A percentile compares a stretch with the other conserved stretches of the same genome.
These are phyloP conservation scores for Apteryx mantelli DNA, from an alignment of 2,113 vertebrate species.

Conservation along the genomic window DNA sequence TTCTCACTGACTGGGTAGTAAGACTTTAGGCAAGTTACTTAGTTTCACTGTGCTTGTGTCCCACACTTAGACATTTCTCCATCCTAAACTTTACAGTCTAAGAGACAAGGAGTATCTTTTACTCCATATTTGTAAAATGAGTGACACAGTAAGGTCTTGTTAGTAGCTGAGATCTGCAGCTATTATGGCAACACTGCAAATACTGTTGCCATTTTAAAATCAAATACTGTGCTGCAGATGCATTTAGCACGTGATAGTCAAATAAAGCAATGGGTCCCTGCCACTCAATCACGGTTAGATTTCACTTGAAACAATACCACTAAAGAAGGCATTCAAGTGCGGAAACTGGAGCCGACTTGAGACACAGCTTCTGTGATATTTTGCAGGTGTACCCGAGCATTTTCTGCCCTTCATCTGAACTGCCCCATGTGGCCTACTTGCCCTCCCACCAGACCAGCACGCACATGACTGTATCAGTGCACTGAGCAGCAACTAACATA, in stretches of 20 bases:
- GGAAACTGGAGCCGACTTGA: not conserved
- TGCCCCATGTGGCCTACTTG: not conserved
- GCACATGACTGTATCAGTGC: not conserved
- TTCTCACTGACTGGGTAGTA: not conserved
- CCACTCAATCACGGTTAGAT: not conserved
- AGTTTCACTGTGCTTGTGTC: not conserved
- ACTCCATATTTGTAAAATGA: not conserved
- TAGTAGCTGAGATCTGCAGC: not conserved
- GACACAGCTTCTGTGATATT: not conserved
- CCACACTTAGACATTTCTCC: not conserved
- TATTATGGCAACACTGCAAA: not conserved
- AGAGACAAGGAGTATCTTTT: not conserved
- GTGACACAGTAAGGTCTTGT: conserved; percentile 5
- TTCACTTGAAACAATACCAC: not conserved
- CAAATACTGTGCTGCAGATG: not conserved
- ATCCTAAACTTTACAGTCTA: not conserved
- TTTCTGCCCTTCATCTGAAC: not conserved
- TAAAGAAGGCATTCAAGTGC: not conserved
- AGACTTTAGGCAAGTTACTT: not conserved
- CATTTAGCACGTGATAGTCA: not conserved
- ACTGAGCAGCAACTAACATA: not conserved
- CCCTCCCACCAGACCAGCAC: not conserved
- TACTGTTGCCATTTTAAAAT: not conserved
- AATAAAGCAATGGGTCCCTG: not conserved
- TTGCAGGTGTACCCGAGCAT: not conserved